Percentiles rank a stretch among this genome's conserved stretches.
Conservation (phyloP, 1,140 invertebrate species). For the Aporrectodea caliginosa region DNA sequence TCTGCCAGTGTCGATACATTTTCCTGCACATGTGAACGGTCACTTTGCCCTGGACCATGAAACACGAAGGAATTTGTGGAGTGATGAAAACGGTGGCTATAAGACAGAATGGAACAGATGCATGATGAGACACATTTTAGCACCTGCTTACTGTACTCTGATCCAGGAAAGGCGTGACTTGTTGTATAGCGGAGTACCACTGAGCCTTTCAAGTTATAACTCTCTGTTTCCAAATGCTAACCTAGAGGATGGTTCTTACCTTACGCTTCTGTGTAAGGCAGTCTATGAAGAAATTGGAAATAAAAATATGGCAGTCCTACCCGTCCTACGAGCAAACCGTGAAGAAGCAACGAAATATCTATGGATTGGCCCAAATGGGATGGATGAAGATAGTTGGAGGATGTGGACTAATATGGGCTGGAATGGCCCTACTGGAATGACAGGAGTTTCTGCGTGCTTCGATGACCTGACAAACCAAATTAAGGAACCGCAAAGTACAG, state of each 20-base stretch:
- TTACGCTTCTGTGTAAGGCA: not conserved
- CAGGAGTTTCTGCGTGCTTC: not conserved
- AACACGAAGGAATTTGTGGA: conserved; percentile 44
- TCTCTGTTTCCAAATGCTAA: not conserved
- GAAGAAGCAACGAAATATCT: not conserved
- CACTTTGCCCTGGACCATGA: conserved; percentile 50
- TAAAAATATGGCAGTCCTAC: not conserved
- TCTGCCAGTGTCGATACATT: conserved; percentile 41
- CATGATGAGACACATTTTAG: conserved; percentile 39
- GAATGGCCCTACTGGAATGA: not conserved
- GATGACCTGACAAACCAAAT: not conserved
- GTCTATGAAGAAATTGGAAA: not conserved
- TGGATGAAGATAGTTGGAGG: not conserved
- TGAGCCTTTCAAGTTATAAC: not conserved
- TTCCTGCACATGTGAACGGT: conserved; percentile 50
- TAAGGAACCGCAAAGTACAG: not conserved
- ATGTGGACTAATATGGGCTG: not conserved
- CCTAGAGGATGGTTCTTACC: not conserved
- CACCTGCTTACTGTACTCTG: conserved; percentile 37
- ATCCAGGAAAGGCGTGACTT: not conserved
- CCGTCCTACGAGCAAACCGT: not conserved
- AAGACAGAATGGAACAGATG: conserved; percentile 43
- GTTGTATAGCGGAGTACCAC: not conserved
- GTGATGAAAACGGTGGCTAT: conserved; percentile 25
- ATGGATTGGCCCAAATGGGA: not conserved